phyloP scores from a whole-genome alignment of 2,113 vertebrate species.

The Apus apus region DNA sequence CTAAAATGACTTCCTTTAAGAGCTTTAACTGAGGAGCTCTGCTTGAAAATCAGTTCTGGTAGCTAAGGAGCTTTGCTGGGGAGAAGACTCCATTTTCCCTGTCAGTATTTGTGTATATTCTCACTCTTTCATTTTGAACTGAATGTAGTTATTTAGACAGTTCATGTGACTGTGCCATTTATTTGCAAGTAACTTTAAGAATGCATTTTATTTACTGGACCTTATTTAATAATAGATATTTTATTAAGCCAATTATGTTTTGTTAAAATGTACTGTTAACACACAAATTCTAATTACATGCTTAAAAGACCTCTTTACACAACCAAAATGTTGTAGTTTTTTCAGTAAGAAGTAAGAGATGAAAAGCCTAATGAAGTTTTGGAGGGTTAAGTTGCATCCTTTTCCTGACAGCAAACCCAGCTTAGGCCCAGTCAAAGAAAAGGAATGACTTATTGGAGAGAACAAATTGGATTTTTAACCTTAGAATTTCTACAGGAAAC shows the following conservation, averaged over 20 bases:
- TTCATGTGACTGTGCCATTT: not conserved
- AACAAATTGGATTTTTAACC: not conserved
- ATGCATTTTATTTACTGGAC: not conserved
- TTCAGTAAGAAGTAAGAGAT: not conserved
- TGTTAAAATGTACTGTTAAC: not conserved
- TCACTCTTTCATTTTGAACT: not conserved
- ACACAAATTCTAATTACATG: not conserved
- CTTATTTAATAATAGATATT: not conserved
- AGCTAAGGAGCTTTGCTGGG: constrained; percentile 12
- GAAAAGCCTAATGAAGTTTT: not conserved
- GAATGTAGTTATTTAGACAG: not conserved
- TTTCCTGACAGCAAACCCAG: not conserved
- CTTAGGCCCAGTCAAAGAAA: not conserved
- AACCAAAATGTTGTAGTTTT: not conserved
- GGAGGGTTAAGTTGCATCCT: not conserved
- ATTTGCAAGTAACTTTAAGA: not conserved
- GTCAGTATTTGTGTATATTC: not conserved
- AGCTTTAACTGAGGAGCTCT: constrained; percentile 35
- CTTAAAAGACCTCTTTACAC: not conserved
- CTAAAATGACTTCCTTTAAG: constrained; percentile 32
- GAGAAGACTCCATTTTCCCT: constrained; percentile 32
- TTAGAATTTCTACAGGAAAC: not conserved
- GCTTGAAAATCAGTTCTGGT: constrained; percentile 29
- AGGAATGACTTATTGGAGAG: not conserved
- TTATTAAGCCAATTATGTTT: not conserved